phyloP scores from a whole-genome alignment of 64 coral and sea anemone species.

The Anthopleura sola region DNA sequence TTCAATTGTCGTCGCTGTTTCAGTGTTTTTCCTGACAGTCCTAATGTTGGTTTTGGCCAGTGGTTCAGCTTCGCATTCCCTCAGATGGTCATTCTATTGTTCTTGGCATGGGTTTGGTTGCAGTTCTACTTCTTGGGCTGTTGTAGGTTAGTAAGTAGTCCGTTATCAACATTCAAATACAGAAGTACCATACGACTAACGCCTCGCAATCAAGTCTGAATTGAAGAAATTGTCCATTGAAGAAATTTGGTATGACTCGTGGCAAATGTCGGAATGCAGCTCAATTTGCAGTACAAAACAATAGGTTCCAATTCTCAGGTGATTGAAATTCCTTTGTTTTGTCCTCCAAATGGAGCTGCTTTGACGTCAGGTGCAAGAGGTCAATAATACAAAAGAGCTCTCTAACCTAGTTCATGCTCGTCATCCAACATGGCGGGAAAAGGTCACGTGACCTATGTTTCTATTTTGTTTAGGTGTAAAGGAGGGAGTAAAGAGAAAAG shows the following conservation, averaged over 20 bases:
- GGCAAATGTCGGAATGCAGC: no score
- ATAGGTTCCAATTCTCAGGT: no score
- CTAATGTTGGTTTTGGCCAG: slow-evolving; percentile 54
- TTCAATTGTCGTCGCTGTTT: neutral
- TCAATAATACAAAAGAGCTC: no score
- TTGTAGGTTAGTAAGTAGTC: slow-evolving; percentile 10
- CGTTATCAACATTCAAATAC: neutral
- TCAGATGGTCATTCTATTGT: slow-evolving; percentile 50
- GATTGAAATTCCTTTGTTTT: no score
- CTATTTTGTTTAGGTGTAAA: neutral
- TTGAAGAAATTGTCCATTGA: no score
- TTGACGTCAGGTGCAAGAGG: no score
- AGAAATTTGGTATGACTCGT: no score
- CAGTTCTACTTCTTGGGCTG: slow-evolving; percentile 63
- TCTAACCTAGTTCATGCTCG: no score
- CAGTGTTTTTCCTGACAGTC: slow-evolving; percentile 59
- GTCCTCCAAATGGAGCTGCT: no score
- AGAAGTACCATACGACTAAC: neutral
- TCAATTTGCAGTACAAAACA: no score
- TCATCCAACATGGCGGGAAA: no score
- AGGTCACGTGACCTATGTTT: neutral
- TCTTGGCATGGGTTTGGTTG: slow-evolving; percentile 62
- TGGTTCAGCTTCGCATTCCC: slow-evolving; percentile 79
- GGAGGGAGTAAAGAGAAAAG: neutral
- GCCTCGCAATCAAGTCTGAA: no score